Conservation (phyloP, 2,797 vertebrate species). For the Streptopelia turtur region DNA sequence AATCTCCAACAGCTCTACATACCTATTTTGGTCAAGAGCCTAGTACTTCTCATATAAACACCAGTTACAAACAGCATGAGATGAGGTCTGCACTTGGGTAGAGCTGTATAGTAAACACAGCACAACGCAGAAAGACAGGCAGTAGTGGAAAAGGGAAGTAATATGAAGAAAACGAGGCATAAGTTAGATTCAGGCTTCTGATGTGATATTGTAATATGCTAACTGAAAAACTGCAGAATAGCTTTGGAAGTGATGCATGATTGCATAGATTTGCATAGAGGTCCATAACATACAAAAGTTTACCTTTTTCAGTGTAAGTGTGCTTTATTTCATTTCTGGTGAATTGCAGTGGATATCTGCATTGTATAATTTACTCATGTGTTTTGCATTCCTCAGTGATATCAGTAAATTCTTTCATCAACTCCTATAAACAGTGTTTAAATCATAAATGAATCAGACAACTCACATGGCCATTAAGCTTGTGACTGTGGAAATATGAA, state of each 20-base stretch:
- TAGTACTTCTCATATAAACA: background rate
- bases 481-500: constrained; percentile 52
- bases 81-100: background rate
- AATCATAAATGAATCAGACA: constrained; percentile 49
- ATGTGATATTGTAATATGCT: background rate
- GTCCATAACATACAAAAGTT: background rate
- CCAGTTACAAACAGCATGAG: background rate
- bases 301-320: background rate
- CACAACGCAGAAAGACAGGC: background rate
- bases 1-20: background rate
- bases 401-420: constrained; percentile 59
- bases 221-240: background rate
- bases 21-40: background rate
- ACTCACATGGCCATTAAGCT: constrained; percentile 40
- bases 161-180: background rate
- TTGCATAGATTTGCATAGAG: background rate
- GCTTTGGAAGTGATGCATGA: background rate
- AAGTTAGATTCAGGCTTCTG: background rate
- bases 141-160: background rate
- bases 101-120: background rate
- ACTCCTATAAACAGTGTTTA: background rate
- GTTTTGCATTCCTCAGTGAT: constrained; percentile 61
- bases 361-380: constrained; percentile 50
- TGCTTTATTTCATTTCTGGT: constrained; percentile 38
- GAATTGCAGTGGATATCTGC: constrained; percentile 18